Percentiles rank a stretch among this genome's conserved stretches.
phyloP scores from a whole-genome alignment of 1,140 invertebrate genomes.

The Doryteuthis pealeii region DNA sequence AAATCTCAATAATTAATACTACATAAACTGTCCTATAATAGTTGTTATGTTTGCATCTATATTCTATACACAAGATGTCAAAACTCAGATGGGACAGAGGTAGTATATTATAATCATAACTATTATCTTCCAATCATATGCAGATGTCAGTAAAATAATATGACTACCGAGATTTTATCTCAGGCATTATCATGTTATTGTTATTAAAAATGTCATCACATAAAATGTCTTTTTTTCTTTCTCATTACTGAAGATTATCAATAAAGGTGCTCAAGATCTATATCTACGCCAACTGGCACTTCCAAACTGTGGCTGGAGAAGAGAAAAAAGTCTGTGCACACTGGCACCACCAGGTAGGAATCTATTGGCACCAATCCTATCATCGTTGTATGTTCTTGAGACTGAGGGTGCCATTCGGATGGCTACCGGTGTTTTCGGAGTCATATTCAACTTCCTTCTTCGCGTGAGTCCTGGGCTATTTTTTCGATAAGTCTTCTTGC shows the following conservation, averaged over 20 bases:
- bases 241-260: neutral
- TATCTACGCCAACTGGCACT: neutral
- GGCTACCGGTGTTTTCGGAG: neutral
- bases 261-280: neutral
- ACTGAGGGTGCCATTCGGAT: neutral
- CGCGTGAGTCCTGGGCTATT: neutral
- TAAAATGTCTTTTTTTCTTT: neutral
- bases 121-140: no score
- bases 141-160: neutral
- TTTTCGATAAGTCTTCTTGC: neutral
- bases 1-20: no score
- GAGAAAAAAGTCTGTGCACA: neutral
- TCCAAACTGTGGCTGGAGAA: neutral
- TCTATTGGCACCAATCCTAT: neutral
- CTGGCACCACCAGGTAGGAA: neutral
- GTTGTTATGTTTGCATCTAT: no score
- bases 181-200: neutral
- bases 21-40: no score
- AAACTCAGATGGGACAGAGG: no score
- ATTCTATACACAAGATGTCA: no score
- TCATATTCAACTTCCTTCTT: neutral
- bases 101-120: no score
- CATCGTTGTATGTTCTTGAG: neutral
- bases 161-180: neutral
- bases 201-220: neutral